Evolutionary conservation across 2,797 vertebrate genomes (phyloP).

Genomic region (Sebastolobus alascanus): DNA sequence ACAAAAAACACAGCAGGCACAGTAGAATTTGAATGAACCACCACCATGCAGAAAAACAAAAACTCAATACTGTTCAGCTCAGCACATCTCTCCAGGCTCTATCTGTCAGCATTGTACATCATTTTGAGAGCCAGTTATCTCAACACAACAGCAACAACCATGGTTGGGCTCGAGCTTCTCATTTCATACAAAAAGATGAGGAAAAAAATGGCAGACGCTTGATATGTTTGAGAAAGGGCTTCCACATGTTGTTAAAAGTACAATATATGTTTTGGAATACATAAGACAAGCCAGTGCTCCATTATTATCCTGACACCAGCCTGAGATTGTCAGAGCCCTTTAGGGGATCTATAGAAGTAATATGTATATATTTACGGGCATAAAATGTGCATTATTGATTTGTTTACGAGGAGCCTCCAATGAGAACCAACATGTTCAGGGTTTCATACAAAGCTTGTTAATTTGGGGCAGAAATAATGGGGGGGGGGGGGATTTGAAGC

Average conservation of each 20-base stretch:
- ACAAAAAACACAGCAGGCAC: background rate
- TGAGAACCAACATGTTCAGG: background rate
- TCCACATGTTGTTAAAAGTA: background rate
- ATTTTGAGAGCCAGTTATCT: background rate
- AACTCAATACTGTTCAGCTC: background rate
- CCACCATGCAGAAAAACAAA: background rate
- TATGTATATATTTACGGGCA: background rate
- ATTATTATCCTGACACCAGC: background rate
- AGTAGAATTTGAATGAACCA: background rate
- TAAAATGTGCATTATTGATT: background rate
- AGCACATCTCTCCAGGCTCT: background rate
- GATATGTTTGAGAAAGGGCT: background rate
- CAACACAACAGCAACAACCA: background rate
- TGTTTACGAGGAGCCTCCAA: background rate
- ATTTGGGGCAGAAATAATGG: too few relatives aligned
- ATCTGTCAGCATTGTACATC: background rate
- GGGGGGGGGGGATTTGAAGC: too few relatives aligned
- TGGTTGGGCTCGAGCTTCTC: background rate
- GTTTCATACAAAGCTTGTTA: background rate
- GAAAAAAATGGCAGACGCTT: background rate
- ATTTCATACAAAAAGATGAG: background rate
- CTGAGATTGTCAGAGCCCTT: background rate
- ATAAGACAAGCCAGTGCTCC: background rate
- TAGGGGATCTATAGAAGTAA: background rate
- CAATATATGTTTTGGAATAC: background rate